Evolutionary conservation across 1,140 invertebrate species (phyloP).

Genomic region (Choristoneura fumiferana): DNA sequence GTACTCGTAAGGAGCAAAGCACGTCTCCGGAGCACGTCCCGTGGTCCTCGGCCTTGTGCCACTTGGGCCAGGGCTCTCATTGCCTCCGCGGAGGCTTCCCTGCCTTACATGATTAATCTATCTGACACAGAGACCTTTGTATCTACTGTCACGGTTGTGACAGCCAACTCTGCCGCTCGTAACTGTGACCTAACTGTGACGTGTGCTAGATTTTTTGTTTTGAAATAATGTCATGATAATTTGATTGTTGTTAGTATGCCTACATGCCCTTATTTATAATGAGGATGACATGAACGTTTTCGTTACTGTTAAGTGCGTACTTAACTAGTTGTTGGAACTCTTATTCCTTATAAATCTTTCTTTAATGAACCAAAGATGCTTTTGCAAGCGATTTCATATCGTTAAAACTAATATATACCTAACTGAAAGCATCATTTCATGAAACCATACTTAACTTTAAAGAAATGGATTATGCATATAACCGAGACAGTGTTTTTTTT

Average conservation of each 20-base stretch:
- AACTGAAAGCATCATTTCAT: too few relatives aligned
- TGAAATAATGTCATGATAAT: neutral
- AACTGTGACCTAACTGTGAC: conserved; percentile 2
- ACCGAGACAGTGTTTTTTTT: too few relatives aligned
- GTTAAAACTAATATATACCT: conserved; percentile 15
- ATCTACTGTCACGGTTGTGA: conserved; percentile 10
- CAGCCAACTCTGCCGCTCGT: neutral
- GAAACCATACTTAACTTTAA: too few relatives aligned
- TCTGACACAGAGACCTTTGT: conserved; percentile 11
- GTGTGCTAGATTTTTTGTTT: conserved; percentile 6
- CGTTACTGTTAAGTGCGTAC: too few relatives aligned
- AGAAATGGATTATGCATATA: too few relatives aligned
- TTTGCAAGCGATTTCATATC: conserved; percentile 4
- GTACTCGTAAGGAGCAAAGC: conserved; percentile 1
- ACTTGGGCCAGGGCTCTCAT: neutral
- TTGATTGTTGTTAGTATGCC: neutral
- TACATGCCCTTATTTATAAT: too few relatives aligned
- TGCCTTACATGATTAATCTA: conserved; percentile 5
- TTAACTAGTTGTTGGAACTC: too few relatives aligned
- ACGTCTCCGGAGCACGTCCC: neutral
- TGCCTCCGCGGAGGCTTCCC: conserved; percentile 9
- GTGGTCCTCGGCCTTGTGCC: neutral
- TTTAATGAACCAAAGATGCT: too few relatives aligned
- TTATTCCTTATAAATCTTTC: too few relatives aligned
- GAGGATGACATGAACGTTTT: too few relatives aligned